Evolutionary conservation across 2,113 vertebrate genomes (phyloP).

Genomic region (Gymnocephalus cernua): DNA sequence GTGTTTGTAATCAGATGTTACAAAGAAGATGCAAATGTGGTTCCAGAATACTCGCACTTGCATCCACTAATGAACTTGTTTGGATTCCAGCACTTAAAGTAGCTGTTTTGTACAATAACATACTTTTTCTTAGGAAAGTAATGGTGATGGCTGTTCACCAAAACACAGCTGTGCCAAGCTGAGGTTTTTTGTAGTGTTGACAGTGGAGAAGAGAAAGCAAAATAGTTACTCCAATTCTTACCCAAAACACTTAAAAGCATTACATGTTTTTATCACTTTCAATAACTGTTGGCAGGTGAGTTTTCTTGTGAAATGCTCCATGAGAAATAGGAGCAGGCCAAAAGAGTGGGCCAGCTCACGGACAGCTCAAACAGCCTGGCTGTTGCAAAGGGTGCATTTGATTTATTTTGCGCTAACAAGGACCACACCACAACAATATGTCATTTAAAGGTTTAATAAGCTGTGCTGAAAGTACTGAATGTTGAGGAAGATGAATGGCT

Average conservation of each 20-base stretch:
- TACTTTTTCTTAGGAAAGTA: background rate
- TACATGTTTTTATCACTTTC: background rate
- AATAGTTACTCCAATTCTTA: background rate
- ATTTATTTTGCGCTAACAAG: background rate
- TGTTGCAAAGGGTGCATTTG: background rate
- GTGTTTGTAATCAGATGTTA: conserved; percentile 1
- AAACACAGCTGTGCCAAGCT: conserved; percentile 25
- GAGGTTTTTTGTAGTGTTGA: background rate
- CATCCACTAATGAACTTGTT: background rate
- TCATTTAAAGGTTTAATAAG: too few relatives aligned
- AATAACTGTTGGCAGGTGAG: background rate
- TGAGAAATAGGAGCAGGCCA: background rate
- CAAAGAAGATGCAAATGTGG: background rate
- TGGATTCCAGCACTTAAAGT: background rate
- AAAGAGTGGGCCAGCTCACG: background rate
- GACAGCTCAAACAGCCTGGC: background rate
- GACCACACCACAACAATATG: too few relatives aligned
- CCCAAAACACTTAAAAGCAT: background rate
- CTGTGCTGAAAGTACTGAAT: too few relatives aligned
- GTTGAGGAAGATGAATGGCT: too few relatives aligned
- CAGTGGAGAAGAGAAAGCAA: background rate
- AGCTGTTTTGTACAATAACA: conserved; percentile 6
- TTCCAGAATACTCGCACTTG: background rate
- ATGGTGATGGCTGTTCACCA: background rate
- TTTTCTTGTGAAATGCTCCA: conserved; percentile 4